Base-by-base conservation (phyloP, 1,140 invertebrate genomes). In the Euura saliciscinereae region DNA sequence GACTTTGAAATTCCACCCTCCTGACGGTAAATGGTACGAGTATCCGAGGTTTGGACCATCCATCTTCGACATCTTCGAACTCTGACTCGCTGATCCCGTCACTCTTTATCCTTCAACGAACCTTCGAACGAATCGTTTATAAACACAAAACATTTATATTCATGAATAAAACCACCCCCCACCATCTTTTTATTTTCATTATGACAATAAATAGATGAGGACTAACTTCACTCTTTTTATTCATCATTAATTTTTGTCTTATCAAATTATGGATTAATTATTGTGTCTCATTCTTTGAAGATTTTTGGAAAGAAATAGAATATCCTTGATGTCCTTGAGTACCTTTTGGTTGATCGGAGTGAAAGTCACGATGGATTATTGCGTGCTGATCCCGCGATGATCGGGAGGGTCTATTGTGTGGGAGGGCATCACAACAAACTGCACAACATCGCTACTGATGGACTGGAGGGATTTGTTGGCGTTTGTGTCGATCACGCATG, bases 1-100 rank as follows among this genome's bases (percentile, higher is more conserved):
- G 71, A 95, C 90, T 86, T 92, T 93, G 75, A 94, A 88, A 77
- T 92, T 90, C 88, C 93, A 92, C 45, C 94, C 93, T 73, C 92
- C 94, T 59, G 93, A 90, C n/a, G 95, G 95, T 77, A 96, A 89
- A 82, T 95, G 94, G 81, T 96, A 96, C 6, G 94, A 93, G 85
- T 95, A 95, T 73, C 94, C 94, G 74, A 95, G 89, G 81, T 91
- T 93, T 65, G 91, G 88, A 59, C 86, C 86, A 71, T 90, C 88
- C 80, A 87, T 84, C 71, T 45, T 79, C 45, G 72, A 67, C 51
- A 59, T 59, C 51, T n/a, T 6, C 3, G 13, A 3, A 59, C 10
- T n/a, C 8, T 6, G 6, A 1, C 13, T 59, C 51, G 51, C 3
- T n/a, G 2, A 59, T 59, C 1, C 13, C 3, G 10, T 59, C 51